Percentiles rank a stretch among this genome's conserved stretches.
phyloP scores from a whole-genome alignment of 2,113 vertebrate species.

The Eleginops maclovinus region DNA sequence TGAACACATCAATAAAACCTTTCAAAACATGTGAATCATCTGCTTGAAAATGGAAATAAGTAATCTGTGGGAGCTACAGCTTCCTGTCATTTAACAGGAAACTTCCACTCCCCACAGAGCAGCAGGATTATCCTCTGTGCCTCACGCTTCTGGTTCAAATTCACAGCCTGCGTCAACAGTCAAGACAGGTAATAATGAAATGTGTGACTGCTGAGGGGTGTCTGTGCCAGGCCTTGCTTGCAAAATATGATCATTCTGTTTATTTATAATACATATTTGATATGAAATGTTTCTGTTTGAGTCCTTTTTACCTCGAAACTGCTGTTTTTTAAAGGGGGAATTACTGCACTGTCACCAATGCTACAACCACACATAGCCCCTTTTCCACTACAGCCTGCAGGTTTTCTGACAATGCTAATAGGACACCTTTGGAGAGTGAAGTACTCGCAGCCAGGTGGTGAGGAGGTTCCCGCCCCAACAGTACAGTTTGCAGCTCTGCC shows the following conservation, averaged over 20 bases:
- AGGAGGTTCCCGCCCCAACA: constrained; percentile 56
- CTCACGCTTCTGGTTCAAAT: constrained; percentile 54
- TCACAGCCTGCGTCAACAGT: constrained; percentile 48
- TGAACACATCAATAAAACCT: constrained; percentile 42
- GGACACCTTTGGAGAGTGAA: constrained; percentile 36
- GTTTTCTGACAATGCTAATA: constrained; percentile 35
- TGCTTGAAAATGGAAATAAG: constrained; percentile 60
- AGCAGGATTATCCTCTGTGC: constrained; percentile 67
- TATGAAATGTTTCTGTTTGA: background rate
- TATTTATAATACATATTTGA: constrained; percentile 4
- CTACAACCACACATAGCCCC: background rate
- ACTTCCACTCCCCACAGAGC: constrained; percentile 53
- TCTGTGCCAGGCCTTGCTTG: background rate
- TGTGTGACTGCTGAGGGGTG: background rate
- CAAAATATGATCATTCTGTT: background rate
- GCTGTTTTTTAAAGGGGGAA: background rate
- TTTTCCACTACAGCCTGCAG: constrained; percentile 24
- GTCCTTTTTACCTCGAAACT: background rate
- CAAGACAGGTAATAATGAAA: constrained; percentile 46
- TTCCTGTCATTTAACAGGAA: constrained; percentile 70
- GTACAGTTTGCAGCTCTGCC: constrained; percentile 50
- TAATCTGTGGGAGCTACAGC: constrained; percentile 57
- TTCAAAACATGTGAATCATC: constrained; percentile 59
- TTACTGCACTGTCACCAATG: constrained; percentile 1
- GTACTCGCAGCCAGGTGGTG: constrained; percentile 59